A percentile compares a stretch with the other conserved stretches of the same genome.
Conservation (phyloP, 2,113 vertebrate species). For the Prinia subflava region DNA sequence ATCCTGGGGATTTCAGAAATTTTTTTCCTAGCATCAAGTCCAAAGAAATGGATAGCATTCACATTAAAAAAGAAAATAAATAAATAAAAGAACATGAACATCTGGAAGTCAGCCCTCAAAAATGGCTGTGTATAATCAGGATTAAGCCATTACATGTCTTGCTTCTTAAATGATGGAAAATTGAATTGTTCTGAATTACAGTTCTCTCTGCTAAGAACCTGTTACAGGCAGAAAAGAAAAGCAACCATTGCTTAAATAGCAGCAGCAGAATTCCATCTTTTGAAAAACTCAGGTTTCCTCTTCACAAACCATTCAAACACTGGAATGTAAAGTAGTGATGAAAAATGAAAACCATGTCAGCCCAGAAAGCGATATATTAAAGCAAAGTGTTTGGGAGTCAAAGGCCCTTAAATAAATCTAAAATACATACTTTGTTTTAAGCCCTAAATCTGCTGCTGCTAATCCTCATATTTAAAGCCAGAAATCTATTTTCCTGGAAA, state of each 20-base stretch:
- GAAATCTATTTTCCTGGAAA: conserved; percentile 55
- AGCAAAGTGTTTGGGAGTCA: conserved; percentile 62
- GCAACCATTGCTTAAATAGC: neutral
- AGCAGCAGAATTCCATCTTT: conserved; percentile 12
- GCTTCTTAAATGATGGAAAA: conserved; percentile 45
- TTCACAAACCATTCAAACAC: neutral
- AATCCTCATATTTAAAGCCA: conserved; percentile 57
- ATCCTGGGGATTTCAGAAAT: neutral
- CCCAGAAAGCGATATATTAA: conserved; percentile 45
- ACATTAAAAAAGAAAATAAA: neutral
- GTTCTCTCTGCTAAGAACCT: neutral
- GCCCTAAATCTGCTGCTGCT: conserved; percentile 61
- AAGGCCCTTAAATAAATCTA: conserved; percentile 66
- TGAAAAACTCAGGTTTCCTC: conserved; percentile 1
- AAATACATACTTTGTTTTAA: conserved; percentile 60
- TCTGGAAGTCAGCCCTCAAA: conserved; percentile 39
- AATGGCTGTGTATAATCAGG: conserved; percentile 21
- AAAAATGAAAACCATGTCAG: conserved; percentile 61
- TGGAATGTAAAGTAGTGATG: conserved; percentile 58
- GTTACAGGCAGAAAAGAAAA: neutral
- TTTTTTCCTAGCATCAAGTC: neutral
- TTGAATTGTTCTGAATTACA: conserved; percentile 38
- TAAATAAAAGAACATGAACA: neutral
- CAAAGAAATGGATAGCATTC: conserved; percentile 6
- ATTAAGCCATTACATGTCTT: conserved; percentile 46